Evolutionary conservation across 2,797 vertebrate genomes (phyloP).

Genomic region (Rhinatrema bivittatum): DNA sequence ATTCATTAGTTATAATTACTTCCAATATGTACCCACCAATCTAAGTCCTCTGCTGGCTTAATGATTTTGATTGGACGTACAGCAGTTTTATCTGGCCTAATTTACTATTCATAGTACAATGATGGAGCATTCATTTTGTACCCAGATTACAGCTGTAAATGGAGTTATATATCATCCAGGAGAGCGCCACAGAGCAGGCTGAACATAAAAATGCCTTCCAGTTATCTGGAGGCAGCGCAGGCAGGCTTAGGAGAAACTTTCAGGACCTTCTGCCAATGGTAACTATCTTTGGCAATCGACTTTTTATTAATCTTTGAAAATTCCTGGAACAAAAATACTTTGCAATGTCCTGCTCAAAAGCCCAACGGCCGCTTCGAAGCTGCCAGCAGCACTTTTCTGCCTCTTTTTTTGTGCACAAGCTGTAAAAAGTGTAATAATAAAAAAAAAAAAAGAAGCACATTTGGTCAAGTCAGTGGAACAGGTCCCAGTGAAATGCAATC

Average conservation of each 20-base stretch:
- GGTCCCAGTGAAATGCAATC: too few species aligned
- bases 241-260: slow-evolving; percentile 11
- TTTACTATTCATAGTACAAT: slow-evolving; percentile 64
- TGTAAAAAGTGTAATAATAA: too few species aligned
- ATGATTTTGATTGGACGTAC: slow-evolving; percentile 60
- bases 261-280: too few species aligned
- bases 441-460: too few species aligned
- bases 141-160: slow-evolving; percentile 58
- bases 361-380: too few species aligned
- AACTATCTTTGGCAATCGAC: too few species aligned
- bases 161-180: slow-evolving; percentile 53
- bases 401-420: too few species aligned
- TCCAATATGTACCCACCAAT: slow-evolving; percentile 45
- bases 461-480: too few species aligned
- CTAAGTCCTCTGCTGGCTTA: slow-evolving; percentile 52
- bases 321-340: too few species aligned
- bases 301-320: too few species aligned
- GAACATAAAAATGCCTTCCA: slow-evolving; percentile 39
- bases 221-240: slow-evolving; percentile 35
- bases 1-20: slow-evolving; percentile 65
- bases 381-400: too few species aligned
- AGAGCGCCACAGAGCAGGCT: slow-evolving; percentile 34
- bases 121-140: slow-evolving; percentile 66
- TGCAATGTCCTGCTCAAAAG: too few species aligned
- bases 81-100: slow-evolving; percentile 65